These are phyloP conservation scores for Zalophus californianus DNA, from an alignment of 2,797 vertebrate species.

Conservation along the genomic window DNA sequence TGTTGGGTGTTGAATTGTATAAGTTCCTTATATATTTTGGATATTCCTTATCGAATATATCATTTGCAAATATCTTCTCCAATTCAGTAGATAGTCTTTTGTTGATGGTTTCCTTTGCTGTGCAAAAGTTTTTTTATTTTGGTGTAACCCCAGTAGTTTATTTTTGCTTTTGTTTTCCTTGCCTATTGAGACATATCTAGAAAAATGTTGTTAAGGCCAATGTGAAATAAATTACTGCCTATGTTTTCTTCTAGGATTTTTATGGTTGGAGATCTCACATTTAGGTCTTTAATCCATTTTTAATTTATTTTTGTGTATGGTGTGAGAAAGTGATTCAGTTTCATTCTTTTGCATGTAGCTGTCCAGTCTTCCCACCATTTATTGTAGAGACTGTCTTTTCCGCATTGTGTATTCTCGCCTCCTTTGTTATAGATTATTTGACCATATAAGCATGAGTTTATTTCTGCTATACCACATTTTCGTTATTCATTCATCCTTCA, in stretches of 20 bases:
- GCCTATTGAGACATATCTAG: background rate
- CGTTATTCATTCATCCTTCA: background rate
- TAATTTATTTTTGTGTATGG: background rate
- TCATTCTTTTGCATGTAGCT: background rate
- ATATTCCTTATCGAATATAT: background rate
- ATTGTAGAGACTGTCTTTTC: background rate
- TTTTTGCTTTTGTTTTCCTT: background rate
- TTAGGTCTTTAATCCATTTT: background rate
- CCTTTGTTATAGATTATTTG: background rate
- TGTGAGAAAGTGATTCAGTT: background rate
- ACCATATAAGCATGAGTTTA: background rate
- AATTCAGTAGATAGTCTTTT: background rate
- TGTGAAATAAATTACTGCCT: background rate
- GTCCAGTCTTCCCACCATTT: background rate
- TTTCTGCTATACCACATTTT: background rate
- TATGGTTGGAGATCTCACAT: background rate
- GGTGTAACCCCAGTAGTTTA: background rate
- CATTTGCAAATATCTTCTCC: background rate
- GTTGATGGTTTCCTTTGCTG: background rate
- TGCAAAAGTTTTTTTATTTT: background rate
- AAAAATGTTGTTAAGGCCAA: background rate
- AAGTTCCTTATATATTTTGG: background rate
- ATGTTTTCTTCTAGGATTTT: background rate
- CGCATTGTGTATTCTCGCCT: background rate
- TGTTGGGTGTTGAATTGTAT: background rate